Evolutionary conservation across 1,140 invertebrate genomes (phyloP), one percentile per base, ranked within the genome.

Genomic region (Pinna nobilis): DNA sequence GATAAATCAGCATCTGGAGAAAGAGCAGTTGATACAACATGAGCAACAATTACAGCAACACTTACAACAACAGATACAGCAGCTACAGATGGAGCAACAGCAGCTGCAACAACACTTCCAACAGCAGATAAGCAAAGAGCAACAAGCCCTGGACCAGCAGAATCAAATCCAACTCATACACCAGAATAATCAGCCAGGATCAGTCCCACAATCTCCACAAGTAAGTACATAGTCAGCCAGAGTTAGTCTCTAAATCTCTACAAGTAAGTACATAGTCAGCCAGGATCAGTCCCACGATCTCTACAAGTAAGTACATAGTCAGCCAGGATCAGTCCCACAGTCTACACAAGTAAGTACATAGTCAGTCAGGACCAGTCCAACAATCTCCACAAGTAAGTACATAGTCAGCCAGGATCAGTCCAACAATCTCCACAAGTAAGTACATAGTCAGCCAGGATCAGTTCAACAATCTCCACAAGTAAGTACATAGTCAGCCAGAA

Each of bases 71-170:
- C 65, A 77, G 60, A 60, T 41, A 51, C 50, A 55, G 15, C 15
- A 65, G 60, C 63, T 66, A 55, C 63, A 76, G 57, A 61, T 63
- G 47, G 41, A 60, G n/a, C n/a, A 50, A 23, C 74, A 65, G 39
- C 35, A 47, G 55, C 50, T 47, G 23, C 60, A 64, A 49, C 49
- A 67, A 39, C 35, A 35, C 25, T 23, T 57, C n/a, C 61, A n/a
- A 30, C 50, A n/a, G n/a, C n/a, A n/a, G n/a, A n/a, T n/a, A n/a
- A n/a, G n/a, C 15, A 66, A 23, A 20, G 51, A 53, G 3, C 51
- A 68, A 28, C 50, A 57, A 28, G n/a, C 28, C 33, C 60, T 61
- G 57, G 57, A 70, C 28, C 59, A 63, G n/a, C 69, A 53, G 6
- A 28, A 39, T 20, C 53, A 51, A 2, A 65, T 55, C n/a, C 70